These are phyloP conservation scores for Rattus rattus DNA, from an alignment of 2,113 vertebrate species.

Conservation along the genomic window DNA sequence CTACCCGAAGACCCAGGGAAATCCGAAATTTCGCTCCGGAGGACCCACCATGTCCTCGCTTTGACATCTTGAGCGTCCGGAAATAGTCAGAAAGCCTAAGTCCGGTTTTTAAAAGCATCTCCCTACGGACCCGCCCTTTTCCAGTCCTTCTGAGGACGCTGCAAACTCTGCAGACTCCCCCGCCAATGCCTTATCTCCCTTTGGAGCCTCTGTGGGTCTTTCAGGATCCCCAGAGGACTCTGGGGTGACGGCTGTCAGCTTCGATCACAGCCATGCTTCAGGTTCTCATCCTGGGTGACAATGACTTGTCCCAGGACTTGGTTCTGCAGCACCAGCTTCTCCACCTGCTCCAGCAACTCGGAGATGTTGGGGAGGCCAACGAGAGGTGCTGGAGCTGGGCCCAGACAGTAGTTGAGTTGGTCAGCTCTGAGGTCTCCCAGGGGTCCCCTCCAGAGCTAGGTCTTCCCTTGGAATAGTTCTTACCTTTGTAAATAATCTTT, in stretches of 20 bases:
- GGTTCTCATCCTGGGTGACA: background rate
- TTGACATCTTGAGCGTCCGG: too few species aligned
- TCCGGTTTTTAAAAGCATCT: background rate
- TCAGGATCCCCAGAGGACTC: background rate
- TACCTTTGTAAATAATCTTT: background rate
- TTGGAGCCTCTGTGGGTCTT: background rate
- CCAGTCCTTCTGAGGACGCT: background rate
- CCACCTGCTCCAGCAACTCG: background rate
- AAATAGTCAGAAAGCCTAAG: too few species aligned
- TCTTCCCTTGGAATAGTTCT: background rate
- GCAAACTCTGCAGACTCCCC: background rate
- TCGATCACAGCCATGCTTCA: background rate
- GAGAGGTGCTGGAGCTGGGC: background rate
- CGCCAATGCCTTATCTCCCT: background rate
- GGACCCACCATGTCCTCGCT: too few species aligned
- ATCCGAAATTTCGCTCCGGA: too few species aligned
- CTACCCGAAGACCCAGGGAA: too few species aligned
- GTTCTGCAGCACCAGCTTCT: background rate
- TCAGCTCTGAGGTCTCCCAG: background rate
- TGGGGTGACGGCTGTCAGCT: background rate
- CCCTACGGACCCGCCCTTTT: background rate
- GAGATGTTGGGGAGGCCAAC: background rate
- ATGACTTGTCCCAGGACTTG: background rate
- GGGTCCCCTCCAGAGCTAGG: background rate
- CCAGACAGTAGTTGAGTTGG: background rate